These are phyloP conservation scores for Chrysolina haemoptera DNA, from an alignment of 2,888 invertebrate species.

Conservation along the genomic window DNA sequence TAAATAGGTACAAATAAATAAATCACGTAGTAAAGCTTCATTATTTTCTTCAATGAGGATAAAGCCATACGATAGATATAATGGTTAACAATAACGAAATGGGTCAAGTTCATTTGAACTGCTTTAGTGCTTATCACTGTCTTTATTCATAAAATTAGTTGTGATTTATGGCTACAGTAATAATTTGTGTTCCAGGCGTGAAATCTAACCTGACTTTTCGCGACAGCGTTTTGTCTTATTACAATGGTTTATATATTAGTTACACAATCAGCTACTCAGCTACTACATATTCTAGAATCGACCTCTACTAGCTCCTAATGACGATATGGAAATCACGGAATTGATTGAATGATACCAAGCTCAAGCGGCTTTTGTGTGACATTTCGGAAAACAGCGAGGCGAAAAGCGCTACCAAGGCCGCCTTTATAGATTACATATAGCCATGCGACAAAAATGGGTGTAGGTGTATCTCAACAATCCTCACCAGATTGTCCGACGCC, in stretches of 20 bases:
- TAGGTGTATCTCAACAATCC: slow-evolving; percentile 52
- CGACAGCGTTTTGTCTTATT: neutral
- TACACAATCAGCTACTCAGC: too few relatives aligned
- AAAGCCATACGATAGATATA: too few relatives aligned
- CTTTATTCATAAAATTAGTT: too few relatives aligned
- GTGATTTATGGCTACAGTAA: too few relatives aligned
- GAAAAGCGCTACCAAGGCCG: neutral
- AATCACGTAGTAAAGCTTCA: too few relatives aligned
- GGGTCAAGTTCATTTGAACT: too few relatives aligned
- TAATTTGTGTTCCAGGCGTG: neutral
- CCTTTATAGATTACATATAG: neutral
- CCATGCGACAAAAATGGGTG: slow-evolving; percentile 5
- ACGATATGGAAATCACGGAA: neutral
- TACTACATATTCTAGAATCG: too few relatives aligned
- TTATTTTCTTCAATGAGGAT: too few relatives aligned
- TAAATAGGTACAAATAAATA: too few relatives aligned
- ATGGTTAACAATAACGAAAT: too few relatives aligned
- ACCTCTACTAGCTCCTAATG: too few relatives aligned
- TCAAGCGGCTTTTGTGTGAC: neutral
- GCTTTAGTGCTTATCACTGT: too few relatives aligned
- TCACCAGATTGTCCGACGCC: slow-evolving; percentile 73
- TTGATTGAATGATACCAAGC: neutral
- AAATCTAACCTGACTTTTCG: neutral
- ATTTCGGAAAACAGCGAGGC: neutral
- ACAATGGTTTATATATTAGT: neutral